Evolutionary conservation across 2,113 vertebrate genomes (phyloP), one percentile per base, ranked within the genome.

Genomic region (Podarcis muralis): DNA sequence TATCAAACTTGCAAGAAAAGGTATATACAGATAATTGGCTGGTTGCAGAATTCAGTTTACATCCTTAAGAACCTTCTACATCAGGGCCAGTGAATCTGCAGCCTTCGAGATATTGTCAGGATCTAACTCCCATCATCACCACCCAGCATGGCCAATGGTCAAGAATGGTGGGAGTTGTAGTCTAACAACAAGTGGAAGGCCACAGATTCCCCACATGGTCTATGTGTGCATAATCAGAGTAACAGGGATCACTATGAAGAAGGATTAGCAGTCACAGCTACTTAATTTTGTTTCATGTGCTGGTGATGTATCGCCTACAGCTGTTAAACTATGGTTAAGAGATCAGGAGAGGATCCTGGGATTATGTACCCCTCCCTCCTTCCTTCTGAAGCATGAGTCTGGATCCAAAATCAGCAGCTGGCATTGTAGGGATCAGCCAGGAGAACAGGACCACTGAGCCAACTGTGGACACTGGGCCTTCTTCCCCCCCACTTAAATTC

Each of bases 1-100:
- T 90, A 91, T 83, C 87, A 90, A 68, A 80, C 79, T 90, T 81
- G 82, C 86, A 93, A 77, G 43, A 90, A 89, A 90, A 89, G 90
- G 92, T 84, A 96, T 86, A 94, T 81, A 89, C 88, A 53, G 48
- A 53, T 53, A 53, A 93, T 80, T 65, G 86, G 35, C 57, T 91
- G 85, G 84, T 62, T 48, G 53, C 20, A 92, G 85, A 78, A 76
- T 62, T 88, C 88, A 88, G 82, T 18, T 92, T 76, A 89, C 9
- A 90, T 81, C 83, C 88, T 91, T 93, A 84, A 53, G 77, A 11
- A 93, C 30, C 43, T 87, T 72, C 53, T 91, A 53, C 57, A 20
- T 35, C 59, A 62, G 59, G 18, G 59, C 59, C 5, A 20, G 16
- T 18, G 59, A 62, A 62, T 3, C 59, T 62, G 3, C 18, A 20